Conservation (phyloP, 2,797 vertebrate genomes). For the Lophotriccus pileatus region DNA sequence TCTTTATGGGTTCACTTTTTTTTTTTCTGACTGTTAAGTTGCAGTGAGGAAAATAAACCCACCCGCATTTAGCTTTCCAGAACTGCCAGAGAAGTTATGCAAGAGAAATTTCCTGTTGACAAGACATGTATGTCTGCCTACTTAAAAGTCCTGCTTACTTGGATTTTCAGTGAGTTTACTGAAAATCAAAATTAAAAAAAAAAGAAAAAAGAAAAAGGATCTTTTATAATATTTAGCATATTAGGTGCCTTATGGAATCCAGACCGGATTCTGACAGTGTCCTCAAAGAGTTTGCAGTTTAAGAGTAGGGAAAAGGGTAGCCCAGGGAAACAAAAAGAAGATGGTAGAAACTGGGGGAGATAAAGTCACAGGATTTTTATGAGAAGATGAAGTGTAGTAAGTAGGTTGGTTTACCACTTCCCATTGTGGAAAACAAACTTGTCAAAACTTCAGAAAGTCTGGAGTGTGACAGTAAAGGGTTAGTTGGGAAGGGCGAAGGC, state of each 20-base stretch:
- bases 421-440: not conserved
- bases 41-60: slow-evolving; percentile 14
- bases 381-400: not conserved
- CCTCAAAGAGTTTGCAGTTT: not conserved
- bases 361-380: not conserved
- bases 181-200: not conserved
- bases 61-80: not conserved
- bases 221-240: not conserved
- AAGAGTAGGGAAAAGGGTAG: not conserved
- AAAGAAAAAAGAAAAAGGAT: not conserved
- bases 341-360: not conserved
- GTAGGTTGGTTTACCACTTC: not conserved
- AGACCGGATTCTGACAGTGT: not conserved
- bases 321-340: slow-evolving; percentile 5
- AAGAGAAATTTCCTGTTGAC: slow-evolving; percentile 65
- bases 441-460: not conserved
- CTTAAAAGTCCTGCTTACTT: not conserved
- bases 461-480: slow-evolving; percentile 6
- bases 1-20: not conserved
- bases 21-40: not conserved
- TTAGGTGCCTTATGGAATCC: not conserved
- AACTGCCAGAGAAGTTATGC: slow-evolving; percentile 34
- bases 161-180: not conserved
- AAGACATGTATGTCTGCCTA: not conserved
- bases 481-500: not conserved